Percentiles rank a stretch among this genome's conserved stretches.
phyloP scores from a whole-genome alignment of 2,797 vertebrate genomes.

The Enteromius mattozi region DNA sequence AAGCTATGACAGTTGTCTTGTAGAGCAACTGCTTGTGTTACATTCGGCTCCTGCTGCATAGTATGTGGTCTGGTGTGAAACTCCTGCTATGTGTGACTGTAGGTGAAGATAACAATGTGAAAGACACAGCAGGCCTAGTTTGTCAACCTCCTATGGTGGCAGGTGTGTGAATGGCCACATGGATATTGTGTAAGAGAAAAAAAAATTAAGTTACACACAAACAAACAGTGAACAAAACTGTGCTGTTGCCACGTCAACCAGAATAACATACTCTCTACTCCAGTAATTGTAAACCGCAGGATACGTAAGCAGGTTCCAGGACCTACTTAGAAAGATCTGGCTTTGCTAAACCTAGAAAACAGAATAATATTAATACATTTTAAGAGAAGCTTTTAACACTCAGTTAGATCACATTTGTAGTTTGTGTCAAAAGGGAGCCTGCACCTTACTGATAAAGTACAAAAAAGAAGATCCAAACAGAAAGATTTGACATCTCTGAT shows the following conservation, averaged over 20 bases:
- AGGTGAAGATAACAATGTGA: slow-evolving; percentile 45
- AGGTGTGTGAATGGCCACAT: slow-evolving; percentile 25
- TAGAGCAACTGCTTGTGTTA: slow-evolving; percentile 14
- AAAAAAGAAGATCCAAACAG: background rate
- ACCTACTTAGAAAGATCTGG: background rate
- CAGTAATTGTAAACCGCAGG: background rate
- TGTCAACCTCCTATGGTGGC: slow-evolving; percentile 25
- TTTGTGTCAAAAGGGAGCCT: background rate
- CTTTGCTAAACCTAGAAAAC: background rate
- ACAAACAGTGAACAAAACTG: background rate
- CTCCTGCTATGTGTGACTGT: background rate
- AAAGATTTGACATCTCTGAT: background rate
- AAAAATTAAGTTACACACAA: background rate
- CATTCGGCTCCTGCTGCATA: slow-evolving; percentile 8
- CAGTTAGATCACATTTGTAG: background rate
- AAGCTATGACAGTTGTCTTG: slow-evolving; percentile 37
- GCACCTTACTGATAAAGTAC: background rate
- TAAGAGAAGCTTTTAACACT: background rate
- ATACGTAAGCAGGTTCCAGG: background rate
- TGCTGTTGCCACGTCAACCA: background rate
- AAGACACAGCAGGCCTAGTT: slow-evolving; percentile 42
- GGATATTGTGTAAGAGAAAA: background rate
- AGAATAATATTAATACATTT: background rate
- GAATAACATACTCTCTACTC: background rate
- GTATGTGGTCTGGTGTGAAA: background rate